A percentile compares a stretch with the other conserved stretches of the same genome.
Conservation (phyloP, 2,888 invertebrate genomes). For the Scaptomyza tumidula region DNA sequence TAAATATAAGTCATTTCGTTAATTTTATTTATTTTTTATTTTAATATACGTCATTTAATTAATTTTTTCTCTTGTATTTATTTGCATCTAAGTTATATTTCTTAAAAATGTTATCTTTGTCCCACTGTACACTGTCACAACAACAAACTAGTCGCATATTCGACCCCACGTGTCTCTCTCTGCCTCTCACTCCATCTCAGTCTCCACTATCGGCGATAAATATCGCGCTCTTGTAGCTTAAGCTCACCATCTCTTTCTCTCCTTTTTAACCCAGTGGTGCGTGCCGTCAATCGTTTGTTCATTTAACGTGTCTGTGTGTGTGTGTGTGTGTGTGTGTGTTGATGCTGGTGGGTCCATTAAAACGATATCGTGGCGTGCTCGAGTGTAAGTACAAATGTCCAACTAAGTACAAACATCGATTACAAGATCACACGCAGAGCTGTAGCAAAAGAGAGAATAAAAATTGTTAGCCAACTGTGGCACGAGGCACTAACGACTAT, state of each 20-base stretch:
- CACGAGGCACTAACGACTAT: conserved; percentile 44
- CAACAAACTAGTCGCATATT: conserved; percentile 22
- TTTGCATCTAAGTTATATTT: too few relatives aligned
- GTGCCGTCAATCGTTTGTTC: conserved; percentile 48
- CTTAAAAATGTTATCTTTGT: not conserved
- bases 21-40: too few relatives aligned
- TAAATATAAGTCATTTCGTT: too few relatives aligned
- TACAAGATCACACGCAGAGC: conserved; percentile 81
- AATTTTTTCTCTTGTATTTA: too few relatives aligned
- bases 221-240: conserved; percentile 56
- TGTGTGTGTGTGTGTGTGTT: not conserved
- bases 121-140: conserved; percentile 18
- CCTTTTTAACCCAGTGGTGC: conserved; percentile 31
- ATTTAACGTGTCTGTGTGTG: not conserved
- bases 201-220: conserved; percentile 64
- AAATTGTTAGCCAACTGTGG: conserved; percentile 18
- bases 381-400: conserved; percentile 74
- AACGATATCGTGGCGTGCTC: conserved; percentile 78
- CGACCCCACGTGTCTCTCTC: conserved; percentile 42
- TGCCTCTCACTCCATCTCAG: conserved; percentile 11
- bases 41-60: too few relatives aligned
- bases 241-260: conserved; percentile 2
- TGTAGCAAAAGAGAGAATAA: not conserved
- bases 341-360: conserved; percentile 71
- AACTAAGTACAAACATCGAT: conserved; percentile 78